Evolutionary conservation across 1,140 invertebrate species (phyloP).

Genomic region (Drosophila sp.): DNA sequence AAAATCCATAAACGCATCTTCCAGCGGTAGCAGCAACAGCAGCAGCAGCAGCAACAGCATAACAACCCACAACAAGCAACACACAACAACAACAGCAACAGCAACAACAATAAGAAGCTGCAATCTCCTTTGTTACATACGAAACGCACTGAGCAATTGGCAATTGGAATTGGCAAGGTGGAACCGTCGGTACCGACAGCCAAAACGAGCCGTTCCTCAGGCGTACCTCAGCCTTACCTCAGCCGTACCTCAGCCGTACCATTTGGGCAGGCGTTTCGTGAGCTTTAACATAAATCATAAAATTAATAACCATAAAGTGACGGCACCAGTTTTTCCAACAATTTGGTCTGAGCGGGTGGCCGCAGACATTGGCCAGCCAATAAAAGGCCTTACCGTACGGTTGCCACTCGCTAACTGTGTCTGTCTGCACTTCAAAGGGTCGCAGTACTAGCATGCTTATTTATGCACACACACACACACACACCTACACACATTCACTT

Average conservation of each 20-base stretch:
- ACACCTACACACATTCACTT: no score
- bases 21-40: slow-evolving; percentile 54
- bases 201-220: not conserved
- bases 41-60: slow-evolving; percentile 15
- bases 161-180: slow-evolving; percentile 42
- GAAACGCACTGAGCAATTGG: slow-evolving; percentile 24
- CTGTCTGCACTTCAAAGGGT: slow-evolving; percentile 67
- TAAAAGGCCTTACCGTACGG: not conserved
- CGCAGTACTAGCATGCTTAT: not conserved
- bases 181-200: not conserved
- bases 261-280: slow-evolving; percentile 56
- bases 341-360: slow-evolving; percentile 68
- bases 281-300: slow-evolving; percentile 84
- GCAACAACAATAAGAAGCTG: slow-evolving; percentile 14
- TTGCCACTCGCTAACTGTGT: not conserved
- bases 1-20: slow-evolving; percentile 76
- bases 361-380: slow-evolving; percentile 1
- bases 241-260: not conserved
- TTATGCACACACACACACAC: no score
- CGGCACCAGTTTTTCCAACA: slow-evolving; percentile 75
- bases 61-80: slow-evolving; percentile 28
- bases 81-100: slow-evolving; percentile 25
- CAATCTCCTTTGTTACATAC: slow-evolving; percentile 21
- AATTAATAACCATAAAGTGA: slow-evolving; percentile 84
- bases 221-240: slow-evolving; percentile 2